Evolutionary conservation across 2,113 vertebrate genomes (phyloP).

Genomic region (Cisticola juncidis): DNA sequence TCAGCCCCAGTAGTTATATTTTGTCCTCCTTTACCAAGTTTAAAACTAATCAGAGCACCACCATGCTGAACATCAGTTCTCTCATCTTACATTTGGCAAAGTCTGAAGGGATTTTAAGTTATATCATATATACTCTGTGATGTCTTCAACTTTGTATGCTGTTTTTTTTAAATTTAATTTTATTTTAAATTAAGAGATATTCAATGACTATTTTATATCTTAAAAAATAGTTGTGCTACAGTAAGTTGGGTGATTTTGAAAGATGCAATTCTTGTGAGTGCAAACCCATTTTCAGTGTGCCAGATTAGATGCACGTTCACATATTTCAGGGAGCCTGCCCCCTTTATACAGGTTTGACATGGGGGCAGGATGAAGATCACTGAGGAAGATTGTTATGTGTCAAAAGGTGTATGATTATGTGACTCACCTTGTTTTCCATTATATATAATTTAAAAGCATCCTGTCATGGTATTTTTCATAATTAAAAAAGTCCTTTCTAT

Average conservation of each 20-base stretch:
- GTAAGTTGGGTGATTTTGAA: constrained; percentile 19
- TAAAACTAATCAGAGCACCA: neutral
- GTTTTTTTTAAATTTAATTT: neutral
- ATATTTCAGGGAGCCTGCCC: neutral
- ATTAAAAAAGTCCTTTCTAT: constrained; percentile 60
- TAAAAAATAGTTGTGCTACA: constrained; percentile 19
- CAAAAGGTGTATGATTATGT: constrained; percentile 68
- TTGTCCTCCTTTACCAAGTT: neutral
- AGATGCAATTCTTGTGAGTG: neutral
- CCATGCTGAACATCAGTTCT: neutral
- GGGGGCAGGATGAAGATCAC: constrained; percentile 50
- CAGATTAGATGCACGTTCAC: constrained; percentile 15
- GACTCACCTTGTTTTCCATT: constrained; percentile 71
- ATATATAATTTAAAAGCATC: constrained; percentile 67
- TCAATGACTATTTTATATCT: constrained; percentile 35
- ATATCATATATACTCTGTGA: constrained; percentile 30
- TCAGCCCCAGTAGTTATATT: neutral
- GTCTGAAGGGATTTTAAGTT: neutral
- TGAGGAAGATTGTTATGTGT: constrained; percentile 65
- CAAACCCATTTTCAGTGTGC: neutral
- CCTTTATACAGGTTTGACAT: constrained; percentile 53
- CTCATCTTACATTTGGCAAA: neutral
- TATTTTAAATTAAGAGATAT: neutral
- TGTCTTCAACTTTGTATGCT: neutral
- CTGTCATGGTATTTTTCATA: constrained; percentile 69